phyloP scores from a whole-genome alignment of 2,797 vertebrate species.

The Acropternis orthonyx region DNA sequence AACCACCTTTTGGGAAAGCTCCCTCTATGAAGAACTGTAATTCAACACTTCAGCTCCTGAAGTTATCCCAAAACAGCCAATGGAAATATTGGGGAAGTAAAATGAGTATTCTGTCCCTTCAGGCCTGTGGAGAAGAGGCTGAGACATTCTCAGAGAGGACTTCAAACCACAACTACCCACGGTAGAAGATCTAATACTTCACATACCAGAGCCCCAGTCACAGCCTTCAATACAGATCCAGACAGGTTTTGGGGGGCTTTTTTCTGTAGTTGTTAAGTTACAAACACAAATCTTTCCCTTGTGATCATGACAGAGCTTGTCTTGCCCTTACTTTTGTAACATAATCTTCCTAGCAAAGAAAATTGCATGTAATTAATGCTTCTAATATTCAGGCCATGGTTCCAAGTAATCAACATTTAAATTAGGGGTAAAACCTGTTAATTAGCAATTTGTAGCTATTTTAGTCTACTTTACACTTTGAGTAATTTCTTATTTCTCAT shows the following conservation, averaged over 20 bases:
- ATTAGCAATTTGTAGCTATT: neutral
- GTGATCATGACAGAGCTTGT: neutral
- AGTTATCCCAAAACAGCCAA: neutral
- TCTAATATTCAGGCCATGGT: constrained; percentile 11
- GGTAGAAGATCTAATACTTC: neutral
- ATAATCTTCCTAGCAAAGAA: neutral
- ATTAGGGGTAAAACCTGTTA: neutral
- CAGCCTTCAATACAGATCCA: neutral
- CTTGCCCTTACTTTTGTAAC: constrained; percentile 18
- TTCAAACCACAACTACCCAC: neutral
- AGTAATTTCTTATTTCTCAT: neutral
- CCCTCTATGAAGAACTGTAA: neutral
- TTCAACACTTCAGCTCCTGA: neutral
- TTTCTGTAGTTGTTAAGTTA: neutral
- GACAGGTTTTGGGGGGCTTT: neutral
- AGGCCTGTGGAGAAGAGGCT: neutral
- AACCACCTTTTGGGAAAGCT: neutral
- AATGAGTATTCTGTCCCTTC: neutral
- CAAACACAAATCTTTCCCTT: neutral
- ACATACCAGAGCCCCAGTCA: neutral
- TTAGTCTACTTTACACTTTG: neutral
- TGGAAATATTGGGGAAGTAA: neutral
- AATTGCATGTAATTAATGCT: constrained; percentile 3
- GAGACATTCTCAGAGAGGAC: neutral
- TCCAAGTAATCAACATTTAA: constrained; percentile 5